A percentile compares a stretch with the other conserved stretches of the same genome.
phyloP scores from a whole-genome alignment of 2,888 invertebrate species.

The Terebella lapidaria region DNA sequence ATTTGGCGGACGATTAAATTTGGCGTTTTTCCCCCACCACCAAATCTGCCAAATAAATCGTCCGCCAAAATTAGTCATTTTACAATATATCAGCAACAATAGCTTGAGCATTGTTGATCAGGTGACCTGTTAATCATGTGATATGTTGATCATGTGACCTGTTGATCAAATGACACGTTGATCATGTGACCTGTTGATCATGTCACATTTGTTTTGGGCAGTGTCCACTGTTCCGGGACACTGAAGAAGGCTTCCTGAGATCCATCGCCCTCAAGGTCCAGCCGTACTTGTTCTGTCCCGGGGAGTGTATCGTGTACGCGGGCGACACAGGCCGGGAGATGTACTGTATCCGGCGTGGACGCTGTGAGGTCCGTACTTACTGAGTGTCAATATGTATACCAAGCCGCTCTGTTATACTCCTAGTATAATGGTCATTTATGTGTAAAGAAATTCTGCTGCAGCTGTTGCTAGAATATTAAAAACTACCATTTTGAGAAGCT shows the following conservation, averaged over 20 bases:
- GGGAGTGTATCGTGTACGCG: slow-evolving; percentile 20
- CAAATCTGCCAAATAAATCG: too few species aligned
- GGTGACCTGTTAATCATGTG: neutral
- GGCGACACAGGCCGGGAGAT: slow-evolving; percentile 24
- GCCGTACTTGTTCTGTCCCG: slow-evolving; percentile 23
- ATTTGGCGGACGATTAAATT: too few species aligned
- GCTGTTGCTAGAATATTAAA: too few species aligned
- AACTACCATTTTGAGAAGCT: too few species aligned
- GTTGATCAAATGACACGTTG: neutral
- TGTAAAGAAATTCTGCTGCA: too few species aligned
- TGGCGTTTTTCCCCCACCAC: too few species aligned
- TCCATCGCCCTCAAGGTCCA: slow-evolving; percentile 8
- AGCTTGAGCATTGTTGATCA: too few species aligned
- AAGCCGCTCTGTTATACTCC: too few species aligned
- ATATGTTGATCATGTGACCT: neutral
- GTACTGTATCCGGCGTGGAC: slow-evolving; percentile 22
- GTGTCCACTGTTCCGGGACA: slow-evolving; percentile 20
- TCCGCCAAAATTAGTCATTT: too few species aligned
- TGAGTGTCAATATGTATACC: too few species aligned
- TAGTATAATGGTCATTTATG: too few species aligned
- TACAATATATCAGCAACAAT: too few species aligned
- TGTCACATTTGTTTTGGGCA: slow-evolving; percentile 1
- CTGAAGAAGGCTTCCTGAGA: slow-evolving; percentile 22
- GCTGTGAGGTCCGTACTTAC: slow-evolving; percentile 10
- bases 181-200: neutral